Evolutionary conservation across 2,113 vertebrate genomes (phyloP).

Genomic region (Syngnathus floridae): DNA sequence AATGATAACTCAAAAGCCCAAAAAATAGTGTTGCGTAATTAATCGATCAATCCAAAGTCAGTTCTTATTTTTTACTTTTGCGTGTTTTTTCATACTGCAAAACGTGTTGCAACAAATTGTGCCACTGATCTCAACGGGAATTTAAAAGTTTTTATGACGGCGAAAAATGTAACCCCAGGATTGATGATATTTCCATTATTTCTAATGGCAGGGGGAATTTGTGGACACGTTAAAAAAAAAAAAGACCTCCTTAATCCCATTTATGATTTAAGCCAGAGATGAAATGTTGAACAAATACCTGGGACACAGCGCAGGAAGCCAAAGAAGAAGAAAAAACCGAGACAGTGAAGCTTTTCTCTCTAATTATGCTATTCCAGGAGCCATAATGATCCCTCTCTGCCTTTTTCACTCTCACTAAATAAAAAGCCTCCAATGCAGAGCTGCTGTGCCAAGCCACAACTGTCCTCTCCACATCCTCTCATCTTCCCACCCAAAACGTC

Average conservation of each 20-base stretch:
- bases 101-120: neutral
- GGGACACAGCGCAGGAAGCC: constrained; percentile 21
- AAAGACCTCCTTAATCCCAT: neutral
- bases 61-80: too few relatives aligned
- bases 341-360: constrained; percentile 36
- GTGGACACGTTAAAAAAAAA: neutral
- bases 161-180: neutral
- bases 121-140: neutral
- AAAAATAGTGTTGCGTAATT: too few relatives aligned
- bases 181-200: too few relatives aligned
- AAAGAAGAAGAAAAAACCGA: constrained; percentile 31
- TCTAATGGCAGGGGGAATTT: too few relatives aligned
- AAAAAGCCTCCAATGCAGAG: constrained; percentile 36
- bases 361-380: constrained; percentile 66
- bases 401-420: constrained; percentile 51
- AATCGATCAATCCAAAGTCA: too few relatives aligned
- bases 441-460: constrained; percentile 43
- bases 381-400: constrained; percentile 57
- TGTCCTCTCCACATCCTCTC: constrained; percentile 61
- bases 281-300: constrained; percentile 23
- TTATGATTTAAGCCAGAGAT: neutral
- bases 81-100: neutral
- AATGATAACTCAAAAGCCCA: too few relatives aligned
- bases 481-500: constrained; percentile 45
- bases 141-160: neutral